A percentile compares a stretch with the other conserved stretches of the same genome.
Conservation (phyloP, 1,140 invertebrate genomes). For the Apis dorsata region DNA sequence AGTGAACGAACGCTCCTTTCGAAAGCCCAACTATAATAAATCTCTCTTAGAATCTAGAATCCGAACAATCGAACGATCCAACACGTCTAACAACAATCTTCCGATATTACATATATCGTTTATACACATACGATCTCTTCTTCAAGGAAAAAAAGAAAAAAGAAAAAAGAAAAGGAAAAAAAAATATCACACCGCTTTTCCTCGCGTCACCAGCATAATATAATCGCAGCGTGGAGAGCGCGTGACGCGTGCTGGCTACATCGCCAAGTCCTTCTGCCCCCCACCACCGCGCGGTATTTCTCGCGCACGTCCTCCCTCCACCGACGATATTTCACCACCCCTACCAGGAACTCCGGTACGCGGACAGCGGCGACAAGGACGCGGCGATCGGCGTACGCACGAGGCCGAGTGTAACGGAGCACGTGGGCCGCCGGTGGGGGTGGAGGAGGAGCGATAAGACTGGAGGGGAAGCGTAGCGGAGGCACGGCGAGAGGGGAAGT, state of each 20-base stretch:
- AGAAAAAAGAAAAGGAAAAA: too few relatives aligned
- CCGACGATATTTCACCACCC: conserved; percentile 34
- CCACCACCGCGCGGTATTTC: conserved; percentile 62
- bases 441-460: conserved; percentile 56
- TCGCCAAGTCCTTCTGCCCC: conserved; percentile 63
- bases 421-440: conserved; percentile 51
- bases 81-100: not conserved
- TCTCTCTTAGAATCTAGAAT: too few relatives aligned
- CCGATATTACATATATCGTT: too few relatives aligned
- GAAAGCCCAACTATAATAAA: too few relatives aligned
- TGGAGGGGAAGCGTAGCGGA: conserved; percentile 37
- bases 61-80: not conserved
- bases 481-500: conserved; percentile 54
- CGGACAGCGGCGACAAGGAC: conserved; percentile 41
- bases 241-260: conserved; percentile 67
- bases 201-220: conserved; percentile 32
- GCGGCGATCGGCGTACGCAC: conserved; percentile 21
- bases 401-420: conserved; percentile 52
- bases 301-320: conserved; percentile 28
- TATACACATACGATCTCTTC: too few relatives aligned
- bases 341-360: conserved; percentile 24
- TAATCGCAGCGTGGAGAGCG: conserved; percentile 60
- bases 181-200: conserved; percentile 19
- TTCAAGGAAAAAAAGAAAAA: too few relatives aligned
- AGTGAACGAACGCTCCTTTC: not conserved